Base-by-base conservation (phyloP, 2,113 vertebrate species). In the Notarius lentiginosus region DNA sequence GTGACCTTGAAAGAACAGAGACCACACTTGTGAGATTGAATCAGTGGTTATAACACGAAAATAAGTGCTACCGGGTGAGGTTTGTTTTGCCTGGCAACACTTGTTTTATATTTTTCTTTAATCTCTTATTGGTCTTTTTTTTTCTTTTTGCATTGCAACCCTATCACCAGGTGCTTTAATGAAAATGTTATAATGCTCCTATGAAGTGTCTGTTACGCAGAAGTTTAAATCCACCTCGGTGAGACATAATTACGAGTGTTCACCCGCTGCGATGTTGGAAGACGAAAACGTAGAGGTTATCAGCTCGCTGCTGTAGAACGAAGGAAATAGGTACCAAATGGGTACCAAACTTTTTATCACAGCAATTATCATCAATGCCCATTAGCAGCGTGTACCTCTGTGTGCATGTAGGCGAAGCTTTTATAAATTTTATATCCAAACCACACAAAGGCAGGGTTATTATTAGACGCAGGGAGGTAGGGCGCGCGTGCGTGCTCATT, bases 391-490 rank as follows among this genome's bases (percentile, higher is more conserved):
- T 56, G 70, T 18, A 76, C 22, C 83, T 65, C 79, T 80, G 55
- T 34, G 53, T 11, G 24, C 73, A 86, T 68, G 63, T 70, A 70
- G 56, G 47, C 22, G 2, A 61, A 27, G 77, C 80, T 55, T 76
- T 81, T 56, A 72, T 72, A 49, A 61, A 47, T 55, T 87, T 75
- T 82, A 82, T 30, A 72, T 51, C 80, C 65, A 70, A 68, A 55
- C 79, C 79, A 82, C 85, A 82, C 85, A 82, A 82, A 87, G 85
- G 85, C 27, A 34, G 68, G 79, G 27, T 82, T 87, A 75, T 82
- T 82, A 75, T 82, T 87, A 82, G 85, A 34, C 0, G 34, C 55
- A 2, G 68, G 34, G 77, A 60, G 77, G 85, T 72, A 73, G 79
- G 77, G 79, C 70, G 66, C 41, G 60, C 51, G 79, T 58, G 85